Base-by-base conservation (phyloP, 2,797 vertebrate species). In the Busarellus nigricollis region DNA sequence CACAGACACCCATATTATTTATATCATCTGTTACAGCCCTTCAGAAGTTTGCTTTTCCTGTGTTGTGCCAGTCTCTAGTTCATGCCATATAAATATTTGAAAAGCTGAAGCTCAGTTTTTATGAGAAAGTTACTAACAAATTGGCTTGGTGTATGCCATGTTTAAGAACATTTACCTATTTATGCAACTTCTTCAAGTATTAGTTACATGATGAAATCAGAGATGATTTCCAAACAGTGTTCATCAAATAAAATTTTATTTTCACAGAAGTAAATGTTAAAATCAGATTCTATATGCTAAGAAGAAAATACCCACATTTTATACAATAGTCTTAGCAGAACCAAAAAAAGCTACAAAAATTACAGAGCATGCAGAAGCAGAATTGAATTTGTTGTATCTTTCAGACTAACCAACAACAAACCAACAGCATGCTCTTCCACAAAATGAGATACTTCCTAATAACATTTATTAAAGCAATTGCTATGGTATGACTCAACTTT, bases 381-480 rank as follows among this genome's bases (percentile, higher is more conserved):
- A 76, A 92, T 2, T 54, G 26, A 47, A 74, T 59, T 63, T 85
- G 65, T 33, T 35, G 0, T 67, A 37, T 72, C 44, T 65, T 88
- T 81, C 61, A 86, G 69, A 59, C 38, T 72, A 77, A 49, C 25
- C 21, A 81, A 42, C 44, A 63, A 74, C 21, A 62, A 95, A 79
- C 31, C 33, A 85, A 65, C 5, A 65, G 45, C 79, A 58, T 54
- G 28, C 57, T 80, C 1, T 2, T 72, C 69, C 69, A 86, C 58
- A 74, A 79, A 78, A 81, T 31, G 16, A 81, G 65, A 47, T 69
- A 58, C 61, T 92, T 97, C 90, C 96, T 93, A 94, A 49, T 79
- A 87, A 61, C 76, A 85, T 89, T 87, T 92, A 89, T 90, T 84
- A 74, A 94, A 91, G 65, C 73, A 89, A 93, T 76, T 96, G 65